Conservation (phyloP, 2,888 invertebrate species). For the Idaea biselata region DNA sequence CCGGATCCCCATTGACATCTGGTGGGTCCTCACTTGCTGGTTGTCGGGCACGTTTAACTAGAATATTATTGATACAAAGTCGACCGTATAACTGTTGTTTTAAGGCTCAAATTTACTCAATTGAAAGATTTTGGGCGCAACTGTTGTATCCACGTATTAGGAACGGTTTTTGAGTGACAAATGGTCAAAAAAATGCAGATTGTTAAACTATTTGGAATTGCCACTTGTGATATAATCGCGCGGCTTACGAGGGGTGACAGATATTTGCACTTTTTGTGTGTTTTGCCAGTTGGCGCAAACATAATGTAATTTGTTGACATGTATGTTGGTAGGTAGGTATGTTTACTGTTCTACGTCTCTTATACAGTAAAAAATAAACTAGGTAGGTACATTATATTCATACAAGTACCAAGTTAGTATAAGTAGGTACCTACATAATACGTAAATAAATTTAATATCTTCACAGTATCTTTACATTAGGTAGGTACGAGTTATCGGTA, state of each 20-base stretch:
- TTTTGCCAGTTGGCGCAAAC: constrained; percentile 57
- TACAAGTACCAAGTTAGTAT: neutral
- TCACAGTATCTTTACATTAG: too few species aligned
- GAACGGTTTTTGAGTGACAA: constrained; percentile 21
- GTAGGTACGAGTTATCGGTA: neutral
- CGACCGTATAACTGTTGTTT: neutral
- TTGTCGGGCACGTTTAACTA: constrained; percentile 7
- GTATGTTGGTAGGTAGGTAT: constrained; percentile 27
- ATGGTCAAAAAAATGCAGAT: constrained; percentile 34
- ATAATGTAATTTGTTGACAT: constrained; percentile 50
- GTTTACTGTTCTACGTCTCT: neutral
- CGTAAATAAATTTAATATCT: too few species aligned
- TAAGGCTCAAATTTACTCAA: neutral
- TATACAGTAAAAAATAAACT: neutral
- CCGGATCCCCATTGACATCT: constrained; percentile 67
- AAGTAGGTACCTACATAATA: too few species aligned
- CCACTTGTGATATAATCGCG: constrained; percentile 61
- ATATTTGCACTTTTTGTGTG: constrained; percentile 62
- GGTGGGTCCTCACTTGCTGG: constrained; percentile 43
- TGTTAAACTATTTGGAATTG: constrained; percentile 52
- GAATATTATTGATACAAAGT: constrained; percentile 6
- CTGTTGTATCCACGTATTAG: constrained; percentile 11
- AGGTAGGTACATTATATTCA: neutral
- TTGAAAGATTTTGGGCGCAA: constrained; percentile 4
- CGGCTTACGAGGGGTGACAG: constrained; percentile 47